Evolutionary conservation across 2,888 invertebrate species (phyloP), one percentile per base, ranked within the genome.

Genomic region (Pachymerium ferrugineum): DNA sequence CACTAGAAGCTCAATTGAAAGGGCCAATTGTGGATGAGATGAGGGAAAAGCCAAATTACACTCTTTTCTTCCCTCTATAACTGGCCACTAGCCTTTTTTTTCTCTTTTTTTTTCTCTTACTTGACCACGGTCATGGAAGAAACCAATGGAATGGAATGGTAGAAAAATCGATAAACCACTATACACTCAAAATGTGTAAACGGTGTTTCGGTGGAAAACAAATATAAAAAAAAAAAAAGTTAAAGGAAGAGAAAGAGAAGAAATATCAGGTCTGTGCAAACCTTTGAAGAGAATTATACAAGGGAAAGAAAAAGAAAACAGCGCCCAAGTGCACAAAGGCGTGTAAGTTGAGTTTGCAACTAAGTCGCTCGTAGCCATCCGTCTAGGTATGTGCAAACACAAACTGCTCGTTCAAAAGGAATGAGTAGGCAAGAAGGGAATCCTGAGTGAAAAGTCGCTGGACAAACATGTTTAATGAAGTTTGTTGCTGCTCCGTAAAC

Each of bases 141-240:
- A 62, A 62, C 62, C 62, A 62, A 62, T 62, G 62, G 62, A 62
- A 62, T 62, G 62, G 62, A 62, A 62, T 62, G 62, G 62, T 62
- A 62, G 25, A 62, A 62, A 62, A 62, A 62, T 62, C 62, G 62
- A 62, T 62, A 62, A 62, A 62, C 62, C 62, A 62, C 62, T 62
- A 62, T 28, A 62, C 14, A 28, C 62, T 62, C 62, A 62, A 62
- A 62, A 62, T 25, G 62, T 62, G 62, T 62, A 62, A 62, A 62
- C 62, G 62, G 62, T 22, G 62, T 62, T 62, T 62, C 62, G 28
- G 62, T 28, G 10, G 25, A 62, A 62, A 62, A 25, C 62, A 62
- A 62, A 62, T 62, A 62, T 62, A 62, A 62, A 62, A 62, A 28
- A 62, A 62, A 28, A 62, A 25, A 62, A 54, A 16, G 14, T 14